Conservation (phyloP, 1,140 invertebrate genomes). For the Tetranychus cinnabarinus region DNA sequence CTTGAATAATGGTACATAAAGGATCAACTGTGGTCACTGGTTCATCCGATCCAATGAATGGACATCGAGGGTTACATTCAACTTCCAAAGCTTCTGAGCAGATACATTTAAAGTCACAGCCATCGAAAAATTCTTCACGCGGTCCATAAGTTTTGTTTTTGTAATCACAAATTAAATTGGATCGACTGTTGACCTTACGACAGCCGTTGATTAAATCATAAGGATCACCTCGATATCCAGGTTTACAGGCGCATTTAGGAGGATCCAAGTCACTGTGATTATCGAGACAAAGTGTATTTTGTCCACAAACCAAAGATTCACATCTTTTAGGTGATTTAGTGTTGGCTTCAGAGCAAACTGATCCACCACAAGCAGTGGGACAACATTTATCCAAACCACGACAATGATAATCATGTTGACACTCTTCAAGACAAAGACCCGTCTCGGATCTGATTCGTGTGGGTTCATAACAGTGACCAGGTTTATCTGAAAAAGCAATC, state of each 20-base stretch:
- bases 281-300: slow-evolving; percentile 15
- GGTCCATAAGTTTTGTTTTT: slow-evolving; percentile 43
- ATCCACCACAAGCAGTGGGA: slow-evolving; percentile 11
- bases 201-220: slow-evolving; percentile 18
- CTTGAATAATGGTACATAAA: slow-evolving; percentile 11
- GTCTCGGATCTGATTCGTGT: background rate
- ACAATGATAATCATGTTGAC: slow-evolving; percentile 14
- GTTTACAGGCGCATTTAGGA: slow-evolving; percentile 19
- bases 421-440: slow-evolving; percentile 8
- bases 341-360: slow-evolving; percentile 8
- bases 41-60: slow-evolving; percentile 7
- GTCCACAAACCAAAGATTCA: slow-evolving; percentile 13
- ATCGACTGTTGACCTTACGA: slow-evolving; percentile 1
- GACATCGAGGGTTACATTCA: slow-evolving; percentile 39
- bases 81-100: slow-evolving; percentile 44
- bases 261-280: background rate
- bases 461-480: slow-evolving; percentile 10
- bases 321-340: background rate
- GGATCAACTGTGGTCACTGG: background rate
- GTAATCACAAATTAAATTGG: slow-evolving; percentile 30
- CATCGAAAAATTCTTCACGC: slow-evolving; percentile 46
- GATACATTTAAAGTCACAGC: slow-evolving; percentile 47
- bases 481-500: slow-evolving; percentile 1
- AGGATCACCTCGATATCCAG: slow-evolving; percentile 21
- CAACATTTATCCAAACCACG: slow-evolving; percentile 13